These are phyloP conservation scores for Alloplasta piceator DNA, from an alignment of 2,888 invertebrate genomes.

Conservation along the genomic window DNA sequence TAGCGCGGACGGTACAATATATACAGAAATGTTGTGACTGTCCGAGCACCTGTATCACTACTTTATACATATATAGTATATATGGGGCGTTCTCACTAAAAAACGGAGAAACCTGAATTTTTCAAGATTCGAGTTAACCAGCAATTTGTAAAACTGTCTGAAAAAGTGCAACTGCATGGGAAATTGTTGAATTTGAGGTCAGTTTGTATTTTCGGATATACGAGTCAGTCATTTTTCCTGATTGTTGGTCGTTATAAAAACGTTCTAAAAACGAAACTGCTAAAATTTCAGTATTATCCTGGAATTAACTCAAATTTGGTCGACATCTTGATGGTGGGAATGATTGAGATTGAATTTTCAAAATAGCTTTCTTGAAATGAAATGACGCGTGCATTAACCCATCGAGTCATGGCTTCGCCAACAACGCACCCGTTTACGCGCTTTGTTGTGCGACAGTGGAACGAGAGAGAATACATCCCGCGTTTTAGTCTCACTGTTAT, in stretches of 20 bases:
- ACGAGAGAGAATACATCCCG: conserved; percentile 48
- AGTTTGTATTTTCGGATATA: too few relatives aligned
- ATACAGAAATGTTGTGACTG: conserved; percentile 33
- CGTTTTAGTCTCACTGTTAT: conserved; percentile 71
- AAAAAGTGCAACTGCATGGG: too few relatives aligned
- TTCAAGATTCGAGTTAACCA: too few relatives aligned
- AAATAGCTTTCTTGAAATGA: too few relatives aligned
- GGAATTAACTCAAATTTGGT: too few relatives aligned
- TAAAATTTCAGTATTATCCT: too few relatives aligned
- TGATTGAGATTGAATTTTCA: background rate
- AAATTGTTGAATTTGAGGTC: too few relatives aligned
- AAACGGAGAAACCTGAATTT: too few relatives aligned
- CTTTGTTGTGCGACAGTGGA: conserved; percentile 76
- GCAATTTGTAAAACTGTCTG: too few relatives aligned
- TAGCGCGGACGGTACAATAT: conserved; percentile 21
- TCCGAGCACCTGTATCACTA: conserved; percentile 31
- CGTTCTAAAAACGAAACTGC: too few relatives aligned
- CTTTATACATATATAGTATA: conserved; percentile 5
- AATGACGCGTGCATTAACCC: background rate
- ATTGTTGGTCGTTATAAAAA: too few relatives aligned
- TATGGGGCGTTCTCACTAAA: background rate
- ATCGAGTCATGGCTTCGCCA: conserved; percentile 36
- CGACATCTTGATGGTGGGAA: background rate
- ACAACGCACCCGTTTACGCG: conserved; percentile 56
- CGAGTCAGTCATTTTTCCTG: too few relatives aligned